These are phyloP conservation scores for Apamea epomidion DNA, from an alignment of 2,888 invertebrate species.

Conservation along the genomic window DNA sequence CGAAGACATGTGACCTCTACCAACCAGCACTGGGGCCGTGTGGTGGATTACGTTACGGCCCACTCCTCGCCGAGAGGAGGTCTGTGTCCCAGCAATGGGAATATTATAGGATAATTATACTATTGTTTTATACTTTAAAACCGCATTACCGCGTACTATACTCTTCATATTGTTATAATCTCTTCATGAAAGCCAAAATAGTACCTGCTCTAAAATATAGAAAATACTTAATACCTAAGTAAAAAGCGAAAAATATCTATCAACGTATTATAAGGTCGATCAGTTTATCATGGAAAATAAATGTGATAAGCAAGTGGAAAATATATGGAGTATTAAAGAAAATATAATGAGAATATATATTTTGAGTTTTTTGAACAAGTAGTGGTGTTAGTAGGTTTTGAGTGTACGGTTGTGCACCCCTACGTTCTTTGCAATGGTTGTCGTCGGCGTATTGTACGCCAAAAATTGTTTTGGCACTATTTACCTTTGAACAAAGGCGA, in stretches of 20 bases:
- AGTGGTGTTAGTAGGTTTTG: slow-evolving; percentile 19
- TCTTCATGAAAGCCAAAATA: slow-evolving; percentile 61
- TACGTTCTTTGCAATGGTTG: slow-evolving; percentile 32
- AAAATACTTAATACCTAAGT: slow-evolving; percentile 39
- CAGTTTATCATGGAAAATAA: slow-evolving; percentile 31
- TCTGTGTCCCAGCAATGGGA: not conserved
- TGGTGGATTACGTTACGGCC: not conserved
- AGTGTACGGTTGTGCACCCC: slow-evolving; percentile 21
- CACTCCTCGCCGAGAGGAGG: not conserved
- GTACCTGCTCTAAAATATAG: slow-evolving; percentile 64
- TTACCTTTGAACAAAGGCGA: slow-evolving; percentile 19
- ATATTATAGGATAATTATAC: not conserved
- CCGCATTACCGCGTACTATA: not conserved
- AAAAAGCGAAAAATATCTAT: slow-evolving; percentile 17
- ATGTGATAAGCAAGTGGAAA: slow-evolving; percentile 44
- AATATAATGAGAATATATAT: slow-evolving; percentile 35
- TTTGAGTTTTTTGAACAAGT: slow-evolving; percentile 29
- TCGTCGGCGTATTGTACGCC: slow-evolving; percentile 1
- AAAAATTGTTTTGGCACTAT: slow-evolving; percentile 31
- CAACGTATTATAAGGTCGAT: slow-evolving; percentile 28
- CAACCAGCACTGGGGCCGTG: no score
- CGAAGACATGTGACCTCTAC: not conserved
- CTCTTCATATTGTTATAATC: slow-evolving; percentile 21
- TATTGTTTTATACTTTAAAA: not conserved
- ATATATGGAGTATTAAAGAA: not conserved